These are phyloP conservation scores for Eonycteris spelaea DNA, from an alignment of 2,113 vertebrate genomes.

Conservation along the genomic window DNA sequence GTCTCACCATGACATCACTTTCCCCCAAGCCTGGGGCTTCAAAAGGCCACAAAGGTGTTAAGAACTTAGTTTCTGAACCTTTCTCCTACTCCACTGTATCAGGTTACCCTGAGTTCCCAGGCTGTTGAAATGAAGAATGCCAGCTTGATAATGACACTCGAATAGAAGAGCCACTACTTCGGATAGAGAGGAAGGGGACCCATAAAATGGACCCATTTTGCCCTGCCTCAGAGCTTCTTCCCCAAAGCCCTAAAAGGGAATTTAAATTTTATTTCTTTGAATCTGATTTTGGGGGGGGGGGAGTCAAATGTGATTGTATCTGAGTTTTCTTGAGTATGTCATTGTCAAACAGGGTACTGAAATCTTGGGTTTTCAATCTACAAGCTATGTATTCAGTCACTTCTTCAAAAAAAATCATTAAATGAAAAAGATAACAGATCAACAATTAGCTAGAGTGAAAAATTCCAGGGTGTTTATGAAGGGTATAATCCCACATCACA, in stretches of 20 bases:
- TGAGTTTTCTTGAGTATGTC: neutral
- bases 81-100: neutral
- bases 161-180: neutral
- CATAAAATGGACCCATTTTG: too few relatives aligned
- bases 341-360: conserved; percentile 15
- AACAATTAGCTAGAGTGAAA: neutral
- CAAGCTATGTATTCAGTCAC: neutral
- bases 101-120: neutral
- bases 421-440: neutral
- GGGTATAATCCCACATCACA: neutral
- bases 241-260: neutral
- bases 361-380: conserved; percentile 2
- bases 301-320: neutral
- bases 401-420: neutral
- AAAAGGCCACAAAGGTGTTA: conserved; percentile 64
- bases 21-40: conserved; percentile 31
- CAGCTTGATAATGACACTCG: neutral
- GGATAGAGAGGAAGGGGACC: neutral
- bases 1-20: conserved; percentile 67
- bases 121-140: neutral
- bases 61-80: conserved; percentile 53
- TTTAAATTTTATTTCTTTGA: conserved; percentile 7
- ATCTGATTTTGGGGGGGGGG: neutral
- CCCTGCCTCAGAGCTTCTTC: neutral
- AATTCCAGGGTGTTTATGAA: neutral